Evolutionary conservation across 2,113 vertebrate genomes (phyloP).

Genomic region (Leucoraja erinaceus): DNA sequence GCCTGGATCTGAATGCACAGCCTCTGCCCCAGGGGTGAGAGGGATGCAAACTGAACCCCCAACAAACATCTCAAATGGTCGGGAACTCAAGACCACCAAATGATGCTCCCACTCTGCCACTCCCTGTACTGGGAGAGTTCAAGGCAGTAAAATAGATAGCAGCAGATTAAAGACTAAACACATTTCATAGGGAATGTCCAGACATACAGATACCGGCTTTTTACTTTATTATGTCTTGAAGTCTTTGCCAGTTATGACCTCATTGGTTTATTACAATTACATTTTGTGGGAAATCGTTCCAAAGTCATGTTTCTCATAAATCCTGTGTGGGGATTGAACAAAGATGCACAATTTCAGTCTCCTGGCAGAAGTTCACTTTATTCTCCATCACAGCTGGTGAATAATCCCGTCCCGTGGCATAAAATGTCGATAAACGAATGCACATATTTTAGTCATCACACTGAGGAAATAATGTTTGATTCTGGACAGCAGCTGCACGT

Average conservation of each 20-base stretch:
- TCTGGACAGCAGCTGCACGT: not conserved
- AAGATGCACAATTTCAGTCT: not conserved
- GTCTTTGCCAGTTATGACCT: slow-evolving; percentile 14
- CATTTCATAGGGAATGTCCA: not conserved
- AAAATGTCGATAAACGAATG: not conserved
- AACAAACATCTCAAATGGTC: not conserved
- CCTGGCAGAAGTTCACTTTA: not conserved
- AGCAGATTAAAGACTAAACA: not conserved
- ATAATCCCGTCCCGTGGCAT: not conserved
- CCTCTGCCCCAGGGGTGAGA: not conserved
- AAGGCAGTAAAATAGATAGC: not conserved
- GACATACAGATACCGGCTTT: not conserved
- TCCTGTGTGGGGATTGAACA: not conserved
- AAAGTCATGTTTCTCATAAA: not conserved
- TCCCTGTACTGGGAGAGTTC: not conserved
- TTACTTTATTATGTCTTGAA: not conserved
- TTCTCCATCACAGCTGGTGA: not conserved
- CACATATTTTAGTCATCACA: not conserved
- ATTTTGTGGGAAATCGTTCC: not conserved
- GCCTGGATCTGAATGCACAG: not conserved
- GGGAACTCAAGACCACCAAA: not conserved
- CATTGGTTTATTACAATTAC: slow-evolving; percentile 23
- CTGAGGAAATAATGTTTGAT: not conserved
- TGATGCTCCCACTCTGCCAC: not conserved
- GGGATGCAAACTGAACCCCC: not conserved